Percentiles rank a stretch among this genome's conserved stretches.
Conservation (phyloP, 2,888 invertebrate genomes). For the Tricholauxania praeusta region DNA sequence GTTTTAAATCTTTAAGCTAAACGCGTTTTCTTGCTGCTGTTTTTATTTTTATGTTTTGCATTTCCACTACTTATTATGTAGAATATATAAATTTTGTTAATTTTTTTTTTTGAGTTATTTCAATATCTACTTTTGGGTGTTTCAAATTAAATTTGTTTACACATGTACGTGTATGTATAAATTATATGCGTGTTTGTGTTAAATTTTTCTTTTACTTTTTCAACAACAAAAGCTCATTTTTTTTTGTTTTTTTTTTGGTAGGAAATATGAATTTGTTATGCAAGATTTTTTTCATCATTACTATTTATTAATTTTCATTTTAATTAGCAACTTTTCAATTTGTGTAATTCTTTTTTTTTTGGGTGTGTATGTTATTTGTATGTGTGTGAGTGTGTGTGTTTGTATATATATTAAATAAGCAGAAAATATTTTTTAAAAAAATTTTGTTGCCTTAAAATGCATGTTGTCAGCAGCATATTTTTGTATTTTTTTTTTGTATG, state of each 20-base stretch:
- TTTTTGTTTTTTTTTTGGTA: slow-evolving; percentile 46
- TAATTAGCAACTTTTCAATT: slow-evolving; percentile 29
- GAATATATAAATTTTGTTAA: neutral
- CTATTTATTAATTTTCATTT: slow-evolving; percentile 47
- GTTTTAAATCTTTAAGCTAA: too few species aligned
- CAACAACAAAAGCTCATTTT: slow-evolving; percentile 43
- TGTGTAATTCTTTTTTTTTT: slow-evolving; percentile 34
- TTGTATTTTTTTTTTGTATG: slow-evolving; percentile 8
- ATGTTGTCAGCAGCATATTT: neutral
- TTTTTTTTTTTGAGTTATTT: slow-evolving; percentile 36
- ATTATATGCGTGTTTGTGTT: slow-evolving; percentile 34
- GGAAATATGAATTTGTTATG: slow-evolving; percentile 68
- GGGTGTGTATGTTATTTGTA: neutral
- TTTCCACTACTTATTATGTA: too few species aligned
- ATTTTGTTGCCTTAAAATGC: too few species aligned
- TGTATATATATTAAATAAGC: too few species aligned
- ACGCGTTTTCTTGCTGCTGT: neutral
- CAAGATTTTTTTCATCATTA: slow-evolving; percentile 65
- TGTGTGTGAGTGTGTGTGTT: too few species aligned
- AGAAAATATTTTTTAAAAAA: too few species aligned
- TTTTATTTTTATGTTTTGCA: slow-evolving; percentile 28
- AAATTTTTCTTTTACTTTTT: slow-evolving; percentile 41
- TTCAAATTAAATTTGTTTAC: neutral
- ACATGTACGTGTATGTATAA: neutral
- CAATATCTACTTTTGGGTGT: slow-evolving; percentile 7